Percentiles rank a stretch among this genome's conserved stretches.
Evolutionary conservation across 2,888 invertebrate genomes (phyloP).

Genomic region (Cephus runcator): DNA sequence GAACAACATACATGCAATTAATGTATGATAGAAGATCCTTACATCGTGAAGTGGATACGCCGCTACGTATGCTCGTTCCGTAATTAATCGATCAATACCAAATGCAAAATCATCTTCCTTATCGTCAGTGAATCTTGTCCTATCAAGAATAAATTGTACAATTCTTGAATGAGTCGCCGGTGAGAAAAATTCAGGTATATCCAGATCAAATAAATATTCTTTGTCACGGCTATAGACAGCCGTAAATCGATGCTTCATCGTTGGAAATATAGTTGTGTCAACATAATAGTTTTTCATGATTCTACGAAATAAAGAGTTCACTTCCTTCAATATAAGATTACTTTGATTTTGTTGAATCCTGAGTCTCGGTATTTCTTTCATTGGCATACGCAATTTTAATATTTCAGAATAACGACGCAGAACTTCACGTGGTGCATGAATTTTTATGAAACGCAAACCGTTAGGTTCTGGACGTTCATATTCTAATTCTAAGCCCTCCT

Average conservation of each 20-base stretch:
- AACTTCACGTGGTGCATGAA: conserved; percentile 87
- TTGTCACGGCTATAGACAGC: conserved; percentile 91
- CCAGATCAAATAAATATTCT: conserved; percentile 91
- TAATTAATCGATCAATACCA: conserved; percentile 81
- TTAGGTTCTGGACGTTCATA: conserved; percentile 74
- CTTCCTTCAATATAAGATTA: conserved; percentile 69
- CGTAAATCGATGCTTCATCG: conserved; percentile 82
- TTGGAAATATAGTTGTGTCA: conserved; percentile 79
- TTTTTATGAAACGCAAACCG: conserved; percentile 85
- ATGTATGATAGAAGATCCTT: conserved; percentile 53
- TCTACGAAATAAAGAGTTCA: conserved; percentile 70
- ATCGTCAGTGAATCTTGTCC: conserved; percentile 81
- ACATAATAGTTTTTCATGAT: conserved; percentile 73
- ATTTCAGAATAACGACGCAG: conserved; percentile 90
- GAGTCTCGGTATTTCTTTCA: conserved; percentile 84
- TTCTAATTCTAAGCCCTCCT: conserved; percentile 81
- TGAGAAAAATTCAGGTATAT: conserved; percentile 85
- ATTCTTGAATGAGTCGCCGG: conserved; percentile 87
- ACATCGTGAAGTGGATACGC: conserved; percentile 92
- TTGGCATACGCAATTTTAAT: conserved; percentile 91
- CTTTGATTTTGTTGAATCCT: conserved; percentile 73
- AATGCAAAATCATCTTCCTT: conserved; percentile 80
- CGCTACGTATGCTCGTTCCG: conserved; percentile 79
- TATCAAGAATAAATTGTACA: conserved; percentile 90
- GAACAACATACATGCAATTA: neutral